phyloP scores from a whole-genome alignment of 2,888 invertebrate genomes.

The Prenolepis imparis region DNA sequence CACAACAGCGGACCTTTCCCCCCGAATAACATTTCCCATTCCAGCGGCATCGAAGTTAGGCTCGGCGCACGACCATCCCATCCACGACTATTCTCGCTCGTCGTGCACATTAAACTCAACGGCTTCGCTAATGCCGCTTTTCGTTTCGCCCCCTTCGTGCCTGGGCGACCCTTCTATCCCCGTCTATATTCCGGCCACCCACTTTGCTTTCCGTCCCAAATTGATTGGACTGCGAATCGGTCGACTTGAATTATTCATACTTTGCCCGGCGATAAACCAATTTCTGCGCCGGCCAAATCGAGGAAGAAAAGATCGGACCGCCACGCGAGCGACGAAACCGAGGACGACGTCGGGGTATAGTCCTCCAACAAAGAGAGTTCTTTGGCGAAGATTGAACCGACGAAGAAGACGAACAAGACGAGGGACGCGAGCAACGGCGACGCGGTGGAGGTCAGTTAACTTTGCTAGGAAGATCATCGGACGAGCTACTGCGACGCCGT shows the following conservation, averaged over 20 bases:
- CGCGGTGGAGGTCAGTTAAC: slow-evolving; percentile 65
- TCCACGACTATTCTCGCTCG: slow-evolving; percentile 46
- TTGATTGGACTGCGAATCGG: slow-evolving; percentile 84
- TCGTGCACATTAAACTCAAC: slow-evolving; percentile 70
- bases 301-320: slow-evolving; percentile 71
- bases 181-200: slow-evolving; percentile 51
- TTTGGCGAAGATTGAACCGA: slow-evolving; percentile 40
- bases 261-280: slow-evolving; percentile 84
- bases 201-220: slow-evolving; percentile 78
- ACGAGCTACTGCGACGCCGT: slow-evolving; percentile 62
- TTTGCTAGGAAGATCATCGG: slow-evolving; percentile 68
- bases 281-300: slow-evolving; percentile 80
- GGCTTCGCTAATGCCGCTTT: slow-evolving; percentile 74
- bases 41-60: slow-evolving; percentile 35
- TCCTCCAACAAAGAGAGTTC: slow-evolving; percentile 61
- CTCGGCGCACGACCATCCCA: slow-evolving; percentile 22
- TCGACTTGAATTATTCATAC: slow-evolving; percentile 84
- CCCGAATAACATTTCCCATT: slow-evolving; percentile 44
- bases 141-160: slow-evolving; percentile 64
- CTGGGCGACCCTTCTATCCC: slow-evolving; percentile 33
- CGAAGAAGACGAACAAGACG: slow-evolving; percentile 26
- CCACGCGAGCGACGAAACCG: slow-evolving; percentile 69
- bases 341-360: slow-evolving; percentile 42
- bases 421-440: slow-evolving; percentile 19
- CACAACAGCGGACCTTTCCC: slow-evolving; percentile 1